phyloP scores from a whole-genome alignment of 2,113 vertebrate species.

The Jaculus jaculus region DNA sequence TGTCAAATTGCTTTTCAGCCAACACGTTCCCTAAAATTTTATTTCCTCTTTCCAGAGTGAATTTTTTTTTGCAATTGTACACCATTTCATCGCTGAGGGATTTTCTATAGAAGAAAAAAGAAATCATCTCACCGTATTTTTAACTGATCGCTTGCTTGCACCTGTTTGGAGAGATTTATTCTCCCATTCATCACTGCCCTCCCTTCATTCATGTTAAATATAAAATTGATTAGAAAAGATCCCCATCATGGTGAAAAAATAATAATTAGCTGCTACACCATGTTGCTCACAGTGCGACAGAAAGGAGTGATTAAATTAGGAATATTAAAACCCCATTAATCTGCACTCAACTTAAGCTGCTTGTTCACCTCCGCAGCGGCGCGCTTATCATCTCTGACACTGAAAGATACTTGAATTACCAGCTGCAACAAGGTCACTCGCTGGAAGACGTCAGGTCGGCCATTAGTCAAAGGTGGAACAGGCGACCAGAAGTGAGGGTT shows the following conservation, averaged over 20 bases:
- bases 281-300: slow-evolving; percentile 89
- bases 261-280: slow-evolving; percentile 94
- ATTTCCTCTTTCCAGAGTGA: not conserved
- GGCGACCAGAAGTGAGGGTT: slow-evolving; percentile 70
- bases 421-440: slow-evolving; percentile 85
- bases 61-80: accelerated
- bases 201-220: slow-evolving; percentile 90
- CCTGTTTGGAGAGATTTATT: slow-evolving; percentile 88
- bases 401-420: slow-evolving; percentile 85
- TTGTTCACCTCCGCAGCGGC: slow-evolving; percentile 84
- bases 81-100: slow-evolving; percentile 4
- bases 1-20: not conserved
- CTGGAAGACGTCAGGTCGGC: slow-evolving; percentile 85
- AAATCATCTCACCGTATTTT: slow-evolving; percentile 74
- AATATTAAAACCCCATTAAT: slow-evolving; percentile 96
- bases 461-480: slow-evolving; percentile 85
- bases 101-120: slow-evolving; percentile 42
- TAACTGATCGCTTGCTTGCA: slow-evolving; percentile 80
- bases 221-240: slow-evolving; percentile 91
- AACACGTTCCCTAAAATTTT: not conserved
- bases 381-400: slow-evolving; percentile 86
- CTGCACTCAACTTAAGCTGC: slow-evolving; percentile 89
- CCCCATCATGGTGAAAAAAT: slow-evolving; percentile 93
- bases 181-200: slow-evolving; percentile 92
- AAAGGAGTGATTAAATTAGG: slow-evolving; percentile 94